These are phyloP conservation scores for Hirtodrosophila alboralis DNA, from an alignment of 2,888 invertebrate genomes.

Conservation along the genomic window DNA sequence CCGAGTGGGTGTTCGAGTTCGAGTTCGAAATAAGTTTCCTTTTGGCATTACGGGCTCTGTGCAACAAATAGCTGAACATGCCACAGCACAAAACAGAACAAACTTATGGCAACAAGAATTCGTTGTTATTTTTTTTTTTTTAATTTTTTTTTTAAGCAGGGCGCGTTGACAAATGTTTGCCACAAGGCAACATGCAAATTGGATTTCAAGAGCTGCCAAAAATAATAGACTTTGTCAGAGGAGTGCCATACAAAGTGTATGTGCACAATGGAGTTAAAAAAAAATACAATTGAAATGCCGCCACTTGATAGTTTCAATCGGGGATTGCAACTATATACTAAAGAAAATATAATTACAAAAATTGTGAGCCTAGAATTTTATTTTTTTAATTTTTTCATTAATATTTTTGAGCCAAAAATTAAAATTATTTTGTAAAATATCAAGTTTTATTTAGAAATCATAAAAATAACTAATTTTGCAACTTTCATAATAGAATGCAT, in stretches of 20 bases:
- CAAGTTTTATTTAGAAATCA: too few species aligned
- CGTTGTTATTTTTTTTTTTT: slow-evolving; percentile 2
- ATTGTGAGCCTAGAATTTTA: too few species aligned
- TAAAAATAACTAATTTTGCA: too few species aligned
- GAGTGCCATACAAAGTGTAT: slow-evolving; percentile 3
- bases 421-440: too few species aligned
- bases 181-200: slow-evolving; percentile 43
- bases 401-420: too few species aligned
- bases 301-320: too few species aligned
- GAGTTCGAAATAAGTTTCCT: slow-evolving; percentile 9
- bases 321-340: too few species aligned
- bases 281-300: slow-evolving; percentile 1
- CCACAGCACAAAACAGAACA: slow-evolving; percentile 12
- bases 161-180: slow-evolving; percentile 61
- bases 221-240: slow-evolving; percentile 12
- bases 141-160: slow-evolving; percentile 19
- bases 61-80: slow-evolving; percentile 4
- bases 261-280: not conserved
- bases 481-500: too few species aligned
- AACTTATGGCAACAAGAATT: slow-evolving; percentile 19
- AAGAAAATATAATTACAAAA: too few species aligned
- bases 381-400: too few species aligned
- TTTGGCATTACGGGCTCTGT: slow-evolving; percentile 21
- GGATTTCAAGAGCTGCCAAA: slow-evolving; percentile 45
- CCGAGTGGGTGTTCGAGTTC: slow-evolving; percentile 54